A percentile compares a stretch with the other conserved stretches of the same genome.
phyloP scores from a whole-genome alignment of 2,797 vertebrate genomes.

The Sparus aurata region DNA sequence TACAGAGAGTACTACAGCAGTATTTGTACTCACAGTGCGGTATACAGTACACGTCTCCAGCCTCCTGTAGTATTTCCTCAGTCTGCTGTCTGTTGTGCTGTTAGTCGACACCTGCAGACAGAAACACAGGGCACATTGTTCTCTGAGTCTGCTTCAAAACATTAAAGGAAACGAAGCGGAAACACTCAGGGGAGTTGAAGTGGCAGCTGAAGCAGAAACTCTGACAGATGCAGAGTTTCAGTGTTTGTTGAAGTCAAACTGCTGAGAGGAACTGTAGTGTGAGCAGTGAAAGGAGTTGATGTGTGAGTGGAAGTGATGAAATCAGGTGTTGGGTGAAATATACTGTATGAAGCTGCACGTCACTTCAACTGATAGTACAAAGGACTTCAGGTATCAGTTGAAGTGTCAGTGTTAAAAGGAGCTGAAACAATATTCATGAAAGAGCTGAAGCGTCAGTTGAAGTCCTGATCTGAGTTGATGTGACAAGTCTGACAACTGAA shows the following conservation, averaged over 20 bases:
- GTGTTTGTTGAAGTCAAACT: no score
- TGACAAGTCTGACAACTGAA: no score
- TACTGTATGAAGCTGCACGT: no score
- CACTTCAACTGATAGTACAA: no score
- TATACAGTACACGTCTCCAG: constrained; percentile 7
- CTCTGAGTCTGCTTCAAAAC: background rate
- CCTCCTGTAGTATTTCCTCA: constrained; percentile 43
- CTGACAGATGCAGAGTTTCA: background rate
- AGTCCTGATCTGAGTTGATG: no score
- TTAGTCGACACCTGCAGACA: constrained; percentile 19
- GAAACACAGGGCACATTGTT: background rate
- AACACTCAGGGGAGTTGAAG: background rate
- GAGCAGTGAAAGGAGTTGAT: background rate
- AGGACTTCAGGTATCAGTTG: no score
- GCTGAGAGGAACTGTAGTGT: no score
- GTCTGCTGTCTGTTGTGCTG: rapidly evolving
- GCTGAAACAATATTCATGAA: background rate
- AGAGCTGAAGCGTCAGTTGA: no score
- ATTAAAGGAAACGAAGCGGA: background rate
- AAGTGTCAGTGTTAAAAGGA: background rate
- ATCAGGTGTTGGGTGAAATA: background rate
- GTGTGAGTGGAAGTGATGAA: background rate
- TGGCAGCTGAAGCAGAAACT: background rate
- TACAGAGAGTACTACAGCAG: background rate
- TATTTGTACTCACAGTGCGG: constrained; percentile 18